These are phyloP conservation scores for Deroplatys truncata DNA, from an alignment of 2,888 invertebrate genomes.

Conservation along the genomic window DNA sequence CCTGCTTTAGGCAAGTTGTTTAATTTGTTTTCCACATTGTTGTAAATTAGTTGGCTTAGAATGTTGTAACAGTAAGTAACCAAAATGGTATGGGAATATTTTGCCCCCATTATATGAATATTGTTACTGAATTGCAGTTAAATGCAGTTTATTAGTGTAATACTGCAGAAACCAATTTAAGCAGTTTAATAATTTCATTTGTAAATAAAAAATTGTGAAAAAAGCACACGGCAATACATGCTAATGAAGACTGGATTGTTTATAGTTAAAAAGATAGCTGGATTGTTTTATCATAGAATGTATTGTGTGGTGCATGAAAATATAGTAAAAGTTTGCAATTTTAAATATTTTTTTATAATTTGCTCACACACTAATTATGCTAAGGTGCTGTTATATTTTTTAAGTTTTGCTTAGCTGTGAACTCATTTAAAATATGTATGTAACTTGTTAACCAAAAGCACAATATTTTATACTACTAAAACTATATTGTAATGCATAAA, in stretches of 20 bases:
- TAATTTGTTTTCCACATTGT: neutral
- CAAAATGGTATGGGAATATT: neutral
- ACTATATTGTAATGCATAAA: neutral
- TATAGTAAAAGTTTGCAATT: neutral
- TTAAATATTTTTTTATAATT: neutral
- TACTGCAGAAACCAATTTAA: neutral
- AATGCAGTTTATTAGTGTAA: neutral
- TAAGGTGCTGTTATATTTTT: neutral
- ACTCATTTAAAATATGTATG: neutral
- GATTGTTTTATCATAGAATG: neutral
- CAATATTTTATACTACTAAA: neutral
- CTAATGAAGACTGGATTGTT: neutral
- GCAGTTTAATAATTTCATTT: neutral
- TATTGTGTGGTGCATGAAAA: neutral
- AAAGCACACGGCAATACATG: neutral
- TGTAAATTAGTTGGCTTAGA: neutral
- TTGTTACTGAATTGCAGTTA: neutral
- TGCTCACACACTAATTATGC: neutral
- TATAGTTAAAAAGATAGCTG: neutral
- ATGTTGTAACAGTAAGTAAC: neutral
- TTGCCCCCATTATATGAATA: neutral
- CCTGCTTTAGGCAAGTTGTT: neutral
- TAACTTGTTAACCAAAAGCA: neutral
- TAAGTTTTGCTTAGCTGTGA: neutral
- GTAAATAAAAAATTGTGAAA: neutral